A percentile compares a stretch with the other conserved stretches of the same genome.
These are phyloP conservation scores for Melopsittacus undulatus DNA, from an alignment of 2,797 vertebrate genomes.

Conservation along the genomic window DNA sequence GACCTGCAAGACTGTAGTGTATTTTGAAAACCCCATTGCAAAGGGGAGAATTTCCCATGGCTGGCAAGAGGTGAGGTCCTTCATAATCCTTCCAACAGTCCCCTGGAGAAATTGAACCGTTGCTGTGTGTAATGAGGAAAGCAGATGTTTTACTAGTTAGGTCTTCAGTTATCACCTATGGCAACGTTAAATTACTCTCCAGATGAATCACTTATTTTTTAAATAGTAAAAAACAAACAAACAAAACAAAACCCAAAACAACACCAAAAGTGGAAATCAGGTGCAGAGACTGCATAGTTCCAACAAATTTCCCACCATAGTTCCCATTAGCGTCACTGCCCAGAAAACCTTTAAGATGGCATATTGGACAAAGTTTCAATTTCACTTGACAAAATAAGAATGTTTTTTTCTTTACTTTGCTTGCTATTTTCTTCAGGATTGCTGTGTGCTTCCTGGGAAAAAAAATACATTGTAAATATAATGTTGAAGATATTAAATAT, in stretches of 20 bases:
- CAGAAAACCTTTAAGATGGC: neutral
- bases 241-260: neutral
- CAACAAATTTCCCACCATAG: neutral
- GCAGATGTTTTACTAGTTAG: neutral
- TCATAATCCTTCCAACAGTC: neutral
- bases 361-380: neutral
- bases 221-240: neutral
- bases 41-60: neutral
- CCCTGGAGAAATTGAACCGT: neutral
- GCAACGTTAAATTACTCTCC: neutral
- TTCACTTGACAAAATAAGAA: neutral
- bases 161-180: neutral
- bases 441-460: neutral
- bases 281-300: neutral
- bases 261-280: neutral
- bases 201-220: neutral
- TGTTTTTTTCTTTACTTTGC: neutral
- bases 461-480: neutral
- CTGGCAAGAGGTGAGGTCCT: neutral
- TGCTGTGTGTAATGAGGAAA: neutral
- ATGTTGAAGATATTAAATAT: neutral
- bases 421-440: neutral
- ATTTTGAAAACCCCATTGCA: neutral
- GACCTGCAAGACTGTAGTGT: neutral
- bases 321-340: neutral